phyloP scores from a whole-genome alignment of 2,113 vertebrate species.

The Psilopogon haemacephalus region DNA sequence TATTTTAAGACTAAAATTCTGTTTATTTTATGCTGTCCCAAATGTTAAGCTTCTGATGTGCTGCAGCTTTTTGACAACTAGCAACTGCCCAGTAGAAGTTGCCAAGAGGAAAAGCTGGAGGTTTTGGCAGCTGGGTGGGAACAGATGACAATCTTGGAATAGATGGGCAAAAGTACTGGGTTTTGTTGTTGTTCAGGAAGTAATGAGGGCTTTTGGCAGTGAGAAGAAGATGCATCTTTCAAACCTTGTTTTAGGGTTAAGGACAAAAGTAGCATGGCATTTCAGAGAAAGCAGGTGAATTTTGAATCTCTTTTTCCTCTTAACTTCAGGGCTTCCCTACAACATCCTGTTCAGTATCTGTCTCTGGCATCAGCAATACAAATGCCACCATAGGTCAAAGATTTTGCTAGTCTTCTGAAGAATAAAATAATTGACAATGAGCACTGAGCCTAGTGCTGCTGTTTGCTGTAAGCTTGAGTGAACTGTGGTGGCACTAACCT shows the following conservation, averaged over 20 bases:
- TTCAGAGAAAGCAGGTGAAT: not conserved
- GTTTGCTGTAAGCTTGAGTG: not conserved
- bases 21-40: slow-evolving; percentile 52
- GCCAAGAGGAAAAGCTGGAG: slow-evolving; percentile 66
- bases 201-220: slow-evolving; percentile 40
- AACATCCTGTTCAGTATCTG: not conserved
- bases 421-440: not conserved
- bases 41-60: slow-evolving; percentile 55
- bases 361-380: not conserved
- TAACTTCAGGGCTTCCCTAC: not conserved
- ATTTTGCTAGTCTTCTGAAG: not conserved
- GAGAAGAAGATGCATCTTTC: not conserved
- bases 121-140: slow-evolving; percentile 68
- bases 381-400: not conserved
- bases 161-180: slow-evolving; percentile 7
- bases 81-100: slow-evolving; percentile 44
- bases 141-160: slow-evolving; percentile 62
- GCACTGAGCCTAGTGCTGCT: not conserved
- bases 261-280: not conserved
- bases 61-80: slow-evolving; percentile 50
- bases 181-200: slow-evolving; percentile 55
- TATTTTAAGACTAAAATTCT: slow-evolving; percentile 31
- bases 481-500: rapidly evolving
- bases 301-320: not conserved
- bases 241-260: slow-evolving; percentile 13